Evolutionary conservation across 1,140 invertebrate species (phyloP), one percentile per base, ranked within the genome.

Genomic region (Tyrophagus putrescentiae): DNA sequence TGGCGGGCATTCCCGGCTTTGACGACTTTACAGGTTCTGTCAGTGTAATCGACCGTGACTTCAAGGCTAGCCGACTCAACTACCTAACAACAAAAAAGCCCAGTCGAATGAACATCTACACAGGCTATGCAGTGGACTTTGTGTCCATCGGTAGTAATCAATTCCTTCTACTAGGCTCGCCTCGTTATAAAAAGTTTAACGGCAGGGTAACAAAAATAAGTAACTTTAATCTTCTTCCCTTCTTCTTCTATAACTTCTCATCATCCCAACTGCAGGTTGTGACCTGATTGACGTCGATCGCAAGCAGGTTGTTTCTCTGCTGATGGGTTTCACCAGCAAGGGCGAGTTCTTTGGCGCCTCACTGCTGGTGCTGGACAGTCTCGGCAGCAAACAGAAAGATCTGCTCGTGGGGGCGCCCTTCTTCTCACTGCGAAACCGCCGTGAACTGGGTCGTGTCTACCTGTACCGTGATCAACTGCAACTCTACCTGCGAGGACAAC

Each of bases 331-430:
- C 23, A 57, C n/a, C n/a, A n/a, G n/a, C 27, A 57, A 57, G 27
- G 56, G 45, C 21, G 56, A 57, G 32, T 57, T 39, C 28, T 57
- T 57, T 44, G 56, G 56, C 7, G 32, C 56, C 23, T 57, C 56
- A 2, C 45, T 57, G 9, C 6, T 56, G 16, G 52, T 33, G 16
- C 21, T 42, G 29, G 32, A 18, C 25, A 57, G n/a, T 39, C 6
- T 13, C 25, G 53, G 53, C 3, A 34, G 39, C 16, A 16, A 16
- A 13, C 27, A 34, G n/a, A 9, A 56, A 3, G 53, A 56, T 13
- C 25, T 57, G n/a, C 2, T 57, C 29, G 36, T 57, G 3, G 56
- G 56, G 1, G 56, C 56, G 31, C 56, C 56, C 29, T 25, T 57
- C 3, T 57, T 27, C 25, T 57, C 56, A 3, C 9, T 21, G n/a